A percentile compares a stretch with the other conserved stretches of the same genome.
Conservation (phyloP, 2,888 invertebrate genomes). For the Dasysyrphus tricinctus region DNA sequence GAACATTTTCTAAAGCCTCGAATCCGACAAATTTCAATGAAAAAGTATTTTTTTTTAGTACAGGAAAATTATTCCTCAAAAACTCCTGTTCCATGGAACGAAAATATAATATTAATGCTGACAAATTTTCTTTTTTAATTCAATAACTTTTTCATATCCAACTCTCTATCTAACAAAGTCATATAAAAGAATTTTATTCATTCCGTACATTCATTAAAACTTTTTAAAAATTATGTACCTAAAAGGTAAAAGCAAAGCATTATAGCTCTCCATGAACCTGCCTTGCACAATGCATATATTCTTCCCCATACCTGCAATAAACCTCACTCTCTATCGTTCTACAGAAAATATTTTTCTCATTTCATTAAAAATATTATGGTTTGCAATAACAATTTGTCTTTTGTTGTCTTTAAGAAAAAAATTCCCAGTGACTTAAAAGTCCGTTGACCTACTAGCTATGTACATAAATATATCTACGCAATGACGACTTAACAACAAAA, state of each 20-base stretch:
- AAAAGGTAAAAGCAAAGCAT: not conserved
- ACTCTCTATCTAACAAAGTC: not conserved
- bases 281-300: not conserved
- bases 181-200: not conserved
- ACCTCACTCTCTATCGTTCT: not conserved
- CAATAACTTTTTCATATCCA: not conserved
- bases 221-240: not conserved
- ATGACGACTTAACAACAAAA: not conserved
- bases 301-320: not conserved
- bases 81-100: too few species aligned
- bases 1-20: too few species aligned
- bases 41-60: too few species aligned
- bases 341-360: not conserved
- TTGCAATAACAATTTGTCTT: conserved; percentile 41
- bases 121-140: too few species aligned
- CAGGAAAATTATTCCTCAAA: too few species aligned
- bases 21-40: too few species aligned
- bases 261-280: not conserved
- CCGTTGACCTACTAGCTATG: conserved; percentile 48
- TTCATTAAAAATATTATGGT: not conserved
- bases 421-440: conserved; percentile 19
- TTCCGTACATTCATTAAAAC: not conserved
- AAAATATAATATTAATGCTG: too few species aligned
- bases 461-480: too few species aligned
- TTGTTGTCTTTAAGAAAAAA: conserved; percentile 17